Evolutionary conservation across 2,797 vertebrate species (phyloP).

Genomic region (Crax fasciolata): DNA sequence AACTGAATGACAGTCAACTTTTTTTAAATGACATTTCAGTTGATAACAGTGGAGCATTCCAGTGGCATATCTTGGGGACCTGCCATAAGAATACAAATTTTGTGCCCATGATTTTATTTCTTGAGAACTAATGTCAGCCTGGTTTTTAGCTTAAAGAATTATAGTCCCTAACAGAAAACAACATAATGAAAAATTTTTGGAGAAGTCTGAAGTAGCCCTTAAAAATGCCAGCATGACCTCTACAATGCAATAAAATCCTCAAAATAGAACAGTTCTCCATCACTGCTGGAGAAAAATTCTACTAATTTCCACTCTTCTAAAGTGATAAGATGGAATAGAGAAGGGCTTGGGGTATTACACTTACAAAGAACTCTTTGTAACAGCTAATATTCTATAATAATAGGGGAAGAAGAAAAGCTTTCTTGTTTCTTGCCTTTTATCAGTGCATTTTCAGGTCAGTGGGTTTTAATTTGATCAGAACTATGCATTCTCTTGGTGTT

Average conservation of each 20-base stretch:
- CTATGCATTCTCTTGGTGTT: neutral
- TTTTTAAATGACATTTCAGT: conserved; percentile 18
- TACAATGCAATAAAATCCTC: conserved; percentile 36
- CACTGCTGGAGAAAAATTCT: conserved; percentile 47
- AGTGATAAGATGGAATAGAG: conserved; percentile 37
- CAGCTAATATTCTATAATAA: conserved; percentile 35
- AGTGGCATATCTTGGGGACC: neutral
- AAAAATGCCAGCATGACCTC: conserved; percentile 69
- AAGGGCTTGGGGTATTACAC: conserved; percentile 10
- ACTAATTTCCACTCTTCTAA: conserved; percentile 44
- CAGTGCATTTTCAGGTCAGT: neutral
- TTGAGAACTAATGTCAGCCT: neutral
- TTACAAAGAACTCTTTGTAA: conserved; percentile 40
- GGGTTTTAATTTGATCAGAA: conserved; percentile 38
- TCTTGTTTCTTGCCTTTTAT: neutral
- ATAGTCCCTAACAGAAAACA: conserved; percentile 56
- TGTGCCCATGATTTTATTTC: conserved; percentile 23
- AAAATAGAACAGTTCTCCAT: conserved; percentile 38
- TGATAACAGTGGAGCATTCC: neutral
- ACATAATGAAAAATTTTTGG: conserved; percentile 52
- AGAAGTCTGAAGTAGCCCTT: conserved; percentile 56
- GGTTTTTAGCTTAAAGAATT: conserved; percentile 43
- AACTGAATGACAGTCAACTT: conserved; percentile 12
- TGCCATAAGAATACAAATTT: neutral
- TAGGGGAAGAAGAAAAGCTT: neutral